phyloP scores from a whole-genome alignment of 2,797 vertebrate species.

The Pseudochromis fuscus region DNA sequence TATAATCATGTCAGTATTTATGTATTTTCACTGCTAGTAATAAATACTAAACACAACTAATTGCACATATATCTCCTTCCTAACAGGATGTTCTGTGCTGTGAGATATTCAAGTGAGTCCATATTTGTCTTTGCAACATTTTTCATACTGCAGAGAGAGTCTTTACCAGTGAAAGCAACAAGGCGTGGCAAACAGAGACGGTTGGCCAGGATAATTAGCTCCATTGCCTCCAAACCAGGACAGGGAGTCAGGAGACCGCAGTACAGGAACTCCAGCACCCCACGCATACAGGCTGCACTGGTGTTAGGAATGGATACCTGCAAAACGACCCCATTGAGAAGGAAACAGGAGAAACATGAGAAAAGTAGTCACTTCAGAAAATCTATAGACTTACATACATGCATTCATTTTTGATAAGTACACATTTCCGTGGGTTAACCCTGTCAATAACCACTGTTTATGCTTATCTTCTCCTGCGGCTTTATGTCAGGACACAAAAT shows the following conservation, averaged over 20 bases:
- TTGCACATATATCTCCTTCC: not conserved
- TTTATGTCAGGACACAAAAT: not conserved
- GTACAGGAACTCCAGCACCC: conserved; percentile 92
- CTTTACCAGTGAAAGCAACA: conserved; percentile 90
- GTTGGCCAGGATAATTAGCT: conserved; percentile 90
- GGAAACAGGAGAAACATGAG: conserved; percentile 12
- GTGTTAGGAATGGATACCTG: conserved; percentile 92
- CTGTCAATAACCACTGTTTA: not conserved
- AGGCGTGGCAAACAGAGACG: conserved; percentile 92
- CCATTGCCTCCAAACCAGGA: conserved; percentile 87
- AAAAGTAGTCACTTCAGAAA: not conserved
- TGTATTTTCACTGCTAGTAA: not conserved
- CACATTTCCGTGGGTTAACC: not conserved
- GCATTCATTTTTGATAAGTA: not conserved
- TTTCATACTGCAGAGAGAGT: not conserved
- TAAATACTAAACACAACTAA: conserved; percentile 5
- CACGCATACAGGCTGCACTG: conserved; percentile 86
- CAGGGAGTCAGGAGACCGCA: conserved; percentile 87
- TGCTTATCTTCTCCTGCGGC: not conserved
- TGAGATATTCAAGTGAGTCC: not conserved
- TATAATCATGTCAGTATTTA: conserved; percentile 28
- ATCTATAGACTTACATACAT: not conserved
- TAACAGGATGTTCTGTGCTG: too few relatives aligned
- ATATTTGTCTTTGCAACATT: not conserved
- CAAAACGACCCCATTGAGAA: conserved; percentile 8